A percentile compares a stretch with the other conserved stretches of the same genome.
These are phyloP conservation scores for Pomatostomus ruficeps DNA, from an alignment of 2,113 vertebrate species.

Conservation along the genomic window DNA sequence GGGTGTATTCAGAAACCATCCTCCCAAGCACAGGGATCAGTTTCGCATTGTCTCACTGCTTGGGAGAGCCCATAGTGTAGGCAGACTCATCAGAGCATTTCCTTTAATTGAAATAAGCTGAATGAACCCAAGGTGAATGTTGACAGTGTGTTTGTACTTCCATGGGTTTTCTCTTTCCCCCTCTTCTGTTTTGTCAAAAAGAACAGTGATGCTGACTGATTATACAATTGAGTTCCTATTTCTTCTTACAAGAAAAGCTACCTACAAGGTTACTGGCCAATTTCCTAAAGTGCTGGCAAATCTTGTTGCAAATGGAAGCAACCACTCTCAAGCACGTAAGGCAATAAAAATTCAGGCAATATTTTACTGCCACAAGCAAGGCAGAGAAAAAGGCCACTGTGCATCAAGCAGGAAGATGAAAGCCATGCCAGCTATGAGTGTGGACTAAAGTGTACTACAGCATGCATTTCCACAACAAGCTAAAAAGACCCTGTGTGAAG, in stretches of 20 bases:
- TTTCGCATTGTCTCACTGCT: background rate
- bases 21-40: background rate
- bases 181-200: background rate
- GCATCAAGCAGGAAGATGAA: conserved; percentile 67
- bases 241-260: background rate
- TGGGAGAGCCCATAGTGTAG: background rate
- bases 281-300: background rate
- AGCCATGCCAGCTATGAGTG: conserved; percentile 66
- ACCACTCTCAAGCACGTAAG: conserved; percentile 66
- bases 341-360: conserved; percentile 58
- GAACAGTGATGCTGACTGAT: background rate
- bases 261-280: background rate
- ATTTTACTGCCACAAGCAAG: conserved; percentile 70
- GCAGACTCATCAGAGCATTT: background rate
- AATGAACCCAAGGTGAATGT: background rate
- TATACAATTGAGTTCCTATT: background rate
- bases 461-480: conserved; percentile 56
- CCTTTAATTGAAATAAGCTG: background rate
- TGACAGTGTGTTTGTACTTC: background rate
- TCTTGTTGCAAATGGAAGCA: background rate
- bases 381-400: conserved; percentile 60
- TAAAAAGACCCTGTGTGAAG: conserved; percentile 6
- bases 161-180: background rate
- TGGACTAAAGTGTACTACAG: conserved; percentile 49
- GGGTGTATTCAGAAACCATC: background rate